phyloP scores from a whole-genome alignment of 2,888 invertebrate species.

The Pseudeuparius sepicola region DNA sequence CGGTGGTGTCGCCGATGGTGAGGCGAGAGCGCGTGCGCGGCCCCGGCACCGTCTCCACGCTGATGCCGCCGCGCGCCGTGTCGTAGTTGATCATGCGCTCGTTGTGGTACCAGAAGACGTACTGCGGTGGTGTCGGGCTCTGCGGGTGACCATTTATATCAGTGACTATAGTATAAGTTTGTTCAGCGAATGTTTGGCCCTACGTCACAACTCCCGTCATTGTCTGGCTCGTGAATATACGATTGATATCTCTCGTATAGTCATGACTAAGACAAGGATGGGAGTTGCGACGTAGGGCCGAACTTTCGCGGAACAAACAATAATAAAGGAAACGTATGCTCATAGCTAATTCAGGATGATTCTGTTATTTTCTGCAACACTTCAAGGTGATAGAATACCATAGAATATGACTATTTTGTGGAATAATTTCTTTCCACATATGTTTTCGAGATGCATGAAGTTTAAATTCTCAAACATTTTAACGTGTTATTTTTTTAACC shows the following conservation, averaged over 20 bases:
- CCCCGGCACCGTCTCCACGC: conserved; percentile 75
- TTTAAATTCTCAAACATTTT: not conserved
- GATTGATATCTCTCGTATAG: no score
- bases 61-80: conserved; percentile 68
- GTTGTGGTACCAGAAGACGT: conserved; percentile 94
- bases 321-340: not conserved
- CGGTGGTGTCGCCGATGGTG: conserved; percentile 71
- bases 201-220: no score
- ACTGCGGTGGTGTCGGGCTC: conserved; percentile 88
- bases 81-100: conserved; percentile 91
- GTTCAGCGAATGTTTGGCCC: no score
- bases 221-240: no score
- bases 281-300: no score
- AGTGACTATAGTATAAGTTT: not conserved
- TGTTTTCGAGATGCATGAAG: no score
- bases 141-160: conserved; percentile 47
- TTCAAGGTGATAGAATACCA: no score
- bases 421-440: no score
- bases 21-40: conserved; percentile 77
- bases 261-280: no score
- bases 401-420: no score
- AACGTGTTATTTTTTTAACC: conserved; percentile 1
- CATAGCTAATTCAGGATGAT: not conserved
- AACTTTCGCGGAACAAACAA: no score
- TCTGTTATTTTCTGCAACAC: conserved; percentile 4